Conservation (phyloP, 2,888 invertebrate species). For the Odontocerum albicorne region DNA sequence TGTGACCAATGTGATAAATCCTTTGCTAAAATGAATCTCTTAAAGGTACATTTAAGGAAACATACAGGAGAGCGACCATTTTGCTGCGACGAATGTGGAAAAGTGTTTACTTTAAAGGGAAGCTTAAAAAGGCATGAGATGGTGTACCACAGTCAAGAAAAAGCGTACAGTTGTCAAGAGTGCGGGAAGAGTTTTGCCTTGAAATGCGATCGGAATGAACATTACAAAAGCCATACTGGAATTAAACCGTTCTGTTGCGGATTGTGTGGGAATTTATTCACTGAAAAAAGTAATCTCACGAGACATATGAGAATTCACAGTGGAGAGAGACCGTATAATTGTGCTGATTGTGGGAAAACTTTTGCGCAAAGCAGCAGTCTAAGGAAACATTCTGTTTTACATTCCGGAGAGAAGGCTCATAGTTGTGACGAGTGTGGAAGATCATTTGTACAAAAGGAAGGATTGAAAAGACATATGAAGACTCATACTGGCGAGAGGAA, state of each 20-base stretch:
- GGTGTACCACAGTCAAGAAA: not conserved
- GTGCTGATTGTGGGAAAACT: not conserved
- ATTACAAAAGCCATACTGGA: not conserved
- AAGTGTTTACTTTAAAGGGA: not conserved
- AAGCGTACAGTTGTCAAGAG: not conserved
- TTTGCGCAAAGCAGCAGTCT: not conserved
- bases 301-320: not conserved
- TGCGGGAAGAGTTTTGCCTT: not conserved
- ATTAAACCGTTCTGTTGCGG: not conserved
- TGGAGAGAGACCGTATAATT: not conserved
- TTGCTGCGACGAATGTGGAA: not conserved
- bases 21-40: slow-evolving; percentile 41
- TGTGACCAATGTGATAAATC: slow-evolving; percentile 54
- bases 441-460: not conserved
- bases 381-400: not conserved
- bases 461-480: not conserved
- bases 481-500: too few species aligned
- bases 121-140: not conserved
- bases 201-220: not conserved
- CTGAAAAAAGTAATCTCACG: not conserved
- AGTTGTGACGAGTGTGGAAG: not conserved
- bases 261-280: not conserved
- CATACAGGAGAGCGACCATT: not conserved
- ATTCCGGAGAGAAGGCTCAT: not conserved
- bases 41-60: not conserved